A percentile compares a stretch with the other conserved stretches of the same genome.
Evolutionary conservation across 2,888 invertebrate species (phyloP).

Genomic region (Ceriagrion tenellum): DNA sequence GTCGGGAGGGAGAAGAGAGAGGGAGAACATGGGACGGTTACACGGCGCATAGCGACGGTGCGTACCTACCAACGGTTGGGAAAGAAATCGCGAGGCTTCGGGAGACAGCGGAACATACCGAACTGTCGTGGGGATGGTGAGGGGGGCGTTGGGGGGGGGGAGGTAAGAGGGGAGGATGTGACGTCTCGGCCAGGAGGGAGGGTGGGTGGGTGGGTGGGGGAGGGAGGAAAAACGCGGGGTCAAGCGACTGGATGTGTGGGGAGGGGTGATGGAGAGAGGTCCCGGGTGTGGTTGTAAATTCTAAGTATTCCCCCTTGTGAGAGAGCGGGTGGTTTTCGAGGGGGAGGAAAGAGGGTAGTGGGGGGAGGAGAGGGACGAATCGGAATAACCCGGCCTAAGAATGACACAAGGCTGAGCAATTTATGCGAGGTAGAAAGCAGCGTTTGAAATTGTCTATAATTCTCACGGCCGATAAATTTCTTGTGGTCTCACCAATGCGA

Average conservation of each 20-base stretch:
- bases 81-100: not conserved
- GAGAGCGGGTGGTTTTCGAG: not conserved
- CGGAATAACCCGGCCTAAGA: not conserved
- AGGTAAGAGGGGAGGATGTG: not conserved
- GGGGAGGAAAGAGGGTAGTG: not conserved
- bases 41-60: slow-evolving; percentile 14
- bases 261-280: not conserved
- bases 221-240: not conserved
- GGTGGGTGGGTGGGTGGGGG: not conserved
- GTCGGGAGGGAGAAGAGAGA: not conserved
- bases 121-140: not conserved
- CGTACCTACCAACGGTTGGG: not conserved
- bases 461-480: not conserved
- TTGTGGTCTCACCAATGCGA: not conserved
- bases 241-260: not conserved
- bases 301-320: not conserved
- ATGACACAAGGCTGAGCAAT: not conserved
- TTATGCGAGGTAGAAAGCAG: not conserved
- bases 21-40: slow-evolving; percentile 19
- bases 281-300: slow-evolving; percentile 32
- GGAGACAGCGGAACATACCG: slow-evolving; percentile 47
- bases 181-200: no score
- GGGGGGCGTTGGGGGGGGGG: not conserved
- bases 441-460: not conserved
- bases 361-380: not conserved